Percentiles rank a stretch among this genome's conserved stretches.
Evolutionary conservation across 2,113 vertebrate genomes (phyloP).

Genomic region (Heterochromis multidens): DNA sequence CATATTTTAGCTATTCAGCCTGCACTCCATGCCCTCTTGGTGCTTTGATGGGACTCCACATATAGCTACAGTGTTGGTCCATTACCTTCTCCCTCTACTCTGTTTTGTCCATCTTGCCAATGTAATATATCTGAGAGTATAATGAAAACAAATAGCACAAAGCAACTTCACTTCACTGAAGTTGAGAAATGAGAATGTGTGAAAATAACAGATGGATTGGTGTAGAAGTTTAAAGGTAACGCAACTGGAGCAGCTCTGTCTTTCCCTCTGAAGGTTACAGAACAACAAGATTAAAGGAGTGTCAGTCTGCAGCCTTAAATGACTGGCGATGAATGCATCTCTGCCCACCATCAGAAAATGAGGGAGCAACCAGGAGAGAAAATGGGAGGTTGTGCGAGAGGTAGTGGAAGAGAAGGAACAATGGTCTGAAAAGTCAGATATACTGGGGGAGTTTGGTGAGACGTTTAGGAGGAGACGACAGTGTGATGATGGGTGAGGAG

Average conservation of each 20-base stretch:
- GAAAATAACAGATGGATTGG: slow-evolving; percentile 26
- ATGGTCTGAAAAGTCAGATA: slow-evolving; percentile 55
- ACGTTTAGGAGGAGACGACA: slow-evolving; percentile 69
- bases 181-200: slow-evolving; percentile 33
- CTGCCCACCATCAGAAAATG: slow-evolving; percentile 35
- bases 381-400: slow-evolving; percentile 18
- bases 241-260: slow-evolving; percentile 41
- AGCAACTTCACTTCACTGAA: slow-evolving; percentile 12
- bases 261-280: slow-evolving; percentile 66
- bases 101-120: slow-evolving; percentile 12
- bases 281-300: slow-evolving; percentile 76
- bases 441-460: slow-evolving; percentile 52
- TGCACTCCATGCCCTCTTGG: neutral
- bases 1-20: neutral
- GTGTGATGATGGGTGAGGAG: slow-evolving; percentile 72
- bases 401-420: slow-evolving; percentile 38
- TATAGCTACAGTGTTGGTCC: neutral
- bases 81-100: slow-evolving; percentile 9
- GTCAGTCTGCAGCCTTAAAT: slow-evolving; percentile 66
- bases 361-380: neutral
- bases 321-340: slow-evolving; percentile 52
- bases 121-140: slow-evolving; percentile 33
- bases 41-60: neutral
- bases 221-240: slow-evolving; percentile 50
- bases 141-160: slow-evolving; percentile 72